Evolutionary conservation across 1,140 invertebrate genomes (phyloP), one percentile per base, ranked within the genome.

Genomic region (Eumaeus atala): DNA sequence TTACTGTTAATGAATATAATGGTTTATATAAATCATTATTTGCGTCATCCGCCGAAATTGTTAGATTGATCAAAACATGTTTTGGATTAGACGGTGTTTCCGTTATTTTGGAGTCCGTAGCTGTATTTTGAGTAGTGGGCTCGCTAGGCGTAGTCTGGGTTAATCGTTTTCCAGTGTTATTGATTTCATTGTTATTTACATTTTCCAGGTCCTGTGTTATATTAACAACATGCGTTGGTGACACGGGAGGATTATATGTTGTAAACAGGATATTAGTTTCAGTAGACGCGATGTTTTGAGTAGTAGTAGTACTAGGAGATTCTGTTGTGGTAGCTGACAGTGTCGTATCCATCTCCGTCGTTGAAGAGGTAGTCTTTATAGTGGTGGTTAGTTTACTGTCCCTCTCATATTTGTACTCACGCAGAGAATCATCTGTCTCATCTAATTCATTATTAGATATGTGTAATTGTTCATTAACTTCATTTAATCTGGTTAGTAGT

Each of bases 41-140:
- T 60, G 87, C 88, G 61, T 90, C 89, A 63, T 92, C 91, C 14
- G 91, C 90, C 14, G 91, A 90, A 67, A 95, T 93, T 3, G 93
- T 93, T 54, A 94, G 88, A 84, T 94, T 95, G 48, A 94, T 92
- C 61, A 93, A 86, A 61, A 94, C 88, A 59, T 90, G 88, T 83
- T 91, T 91, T 40, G 87, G 65, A 61, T 75, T 85, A 71, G 70
- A 12, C 16, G 66, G 55, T 17, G 67, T 16, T 49, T 83, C 80
- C 51, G 78, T 61, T 21, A 69, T 55, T 65, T 76, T 85, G 35
- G 72, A 67, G 54, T 83, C 74, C 53, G 67, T 51, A 52, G 54
- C 62, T 50, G 60, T 62, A 70, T 74, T 77, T 68, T 62, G 64
- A 61, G 75, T 77, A 8, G 62, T 47, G n/a, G 59, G 38, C 66